Evolutionary conservation across 1,140 invertebrate genomes (phyloP), one percentile per base, ranked within the genome.

Genomic region (Neotoxoptera formosana): DNA sequence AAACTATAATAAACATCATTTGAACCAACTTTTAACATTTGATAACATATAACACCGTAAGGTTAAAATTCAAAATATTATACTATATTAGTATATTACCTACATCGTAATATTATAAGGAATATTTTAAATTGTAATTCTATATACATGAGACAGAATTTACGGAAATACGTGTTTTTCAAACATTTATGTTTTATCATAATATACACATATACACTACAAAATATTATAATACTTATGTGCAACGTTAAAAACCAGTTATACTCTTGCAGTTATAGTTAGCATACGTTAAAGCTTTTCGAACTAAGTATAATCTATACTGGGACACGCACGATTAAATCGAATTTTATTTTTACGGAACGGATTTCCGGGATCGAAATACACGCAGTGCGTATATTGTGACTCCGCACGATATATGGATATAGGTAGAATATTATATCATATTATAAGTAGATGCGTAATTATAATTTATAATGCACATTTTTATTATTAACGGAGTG

Each of bases 321-420:
- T 30, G n/a, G 60, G 60, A 76, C 60, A 76, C 60, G 60, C 60
- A 76, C 60, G 60, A 76, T n/a, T 76, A 76, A 17, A 76, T 76
- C 30, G n/a, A 76, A 76, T 76, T 76, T 67, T 67, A 67, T 67
- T 67, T 67, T 76, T 76, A n/a, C 60, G 60, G 60, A 76, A 76
- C 60, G 60, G 60, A 76, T 76, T 76, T 76, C 60, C 60, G 60
- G 60, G 60, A n/a, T 76, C n/a, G 30, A 76, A n/a, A 76, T 76
- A 17, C 30, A 76, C 60, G 60, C 60, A n/a, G 60, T 67, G 14
- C 6, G 11, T 30, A 60, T 25, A 48, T 60, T 60, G 25, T n/a
- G 60, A 76, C 6, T 76, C 60, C 60, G 0, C 30, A n/a, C 30
- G 30, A 7, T 76, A 20, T 17, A 76, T n/a, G 56, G 56, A 67